Evolutionary conservation across 1,140 invertebrate species (phyloP).

Genomic region (Physella acuta): DNA sequence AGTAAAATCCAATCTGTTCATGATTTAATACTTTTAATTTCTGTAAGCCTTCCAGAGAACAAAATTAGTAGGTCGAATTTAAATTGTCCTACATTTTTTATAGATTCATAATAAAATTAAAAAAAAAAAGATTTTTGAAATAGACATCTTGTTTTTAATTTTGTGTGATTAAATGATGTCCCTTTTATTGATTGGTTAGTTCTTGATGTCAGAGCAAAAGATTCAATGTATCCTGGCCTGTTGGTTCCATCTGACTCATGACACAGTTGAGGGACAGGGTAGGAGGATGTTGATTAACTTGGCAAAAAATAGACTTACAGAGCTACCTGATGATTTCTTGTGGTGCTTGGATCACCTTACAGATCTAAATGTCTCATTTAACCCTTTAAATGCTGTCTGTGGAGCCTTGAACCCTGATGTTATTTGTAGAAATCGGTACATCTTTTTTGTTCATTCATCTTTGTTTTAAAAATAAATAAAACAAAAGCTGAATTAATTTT

Average conservation of each 20-base stretch:
- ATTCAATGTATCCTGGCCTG: slow-evolving; percentile 2
- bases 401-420: neutral
- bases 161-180: neutral
- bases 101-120: neutral
- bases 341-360: slow-evolving; percentile 2
- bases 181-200: slow-evolving; percentile 9
- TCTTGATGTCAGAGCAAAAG: slow-evolving; percentile 5
- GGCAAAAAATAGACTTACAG: neutral
- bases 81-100: neutral
- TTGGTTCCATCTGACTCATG: neutral
- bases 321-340: slow-evolving; percentile 5
- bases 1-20: neutral
- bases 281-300: slow-evolving; percentile 1
- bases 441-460: neutral
- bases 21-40: neutral
- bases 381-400: slow-evolving; percentile 4
- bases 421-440: neutral
- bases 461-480: neutral
- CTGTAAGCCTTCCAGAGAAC: neutral
- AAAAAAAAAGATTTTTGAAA: neutral
- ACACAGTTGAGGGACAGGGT: neutral
- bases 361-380: slow-evolving; percentile 1
- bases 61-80: neutral
- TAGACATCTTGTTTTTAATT: neutral
- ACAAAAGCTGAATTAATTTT: neutral